phyloP scores from a whole-genome alignment of 2,113 vertebrate species.

The Lamprotornis superbus region DNA sequence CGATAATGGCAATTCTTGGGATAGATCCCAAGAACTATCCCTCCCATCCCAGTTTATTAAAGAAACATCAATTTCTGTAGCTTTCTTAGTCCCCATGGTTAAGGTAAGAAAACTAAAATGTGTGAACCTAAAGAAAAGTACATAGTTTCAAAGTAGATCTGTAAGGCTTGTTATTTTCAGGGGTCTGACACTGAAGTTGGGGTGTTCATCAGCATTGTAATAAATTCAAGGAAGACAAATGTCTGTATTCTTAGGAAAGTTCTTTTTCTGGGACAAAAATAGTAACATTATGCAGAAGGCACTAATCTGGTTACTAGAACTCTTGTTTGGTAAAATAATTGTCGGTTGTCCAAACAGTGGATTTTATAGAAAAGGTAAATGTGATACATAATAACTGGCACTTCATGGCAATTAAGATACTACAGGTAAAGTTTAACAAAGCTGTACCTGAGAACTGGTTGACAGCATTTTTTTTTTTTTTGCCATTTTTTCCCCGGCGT shows the following conservation, averaged over 20 bases:
- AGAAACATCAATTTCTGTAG: neutral
- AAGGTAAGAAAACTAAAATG: neutral
- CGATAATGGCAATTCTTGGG: neutral
- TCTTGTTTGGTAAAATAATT: neutral
- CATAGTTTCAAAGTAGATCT: neutral
- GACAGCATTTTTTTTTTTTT: neutral
- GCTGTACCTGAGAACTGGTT: neutral
- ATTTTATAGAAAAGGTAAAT: neutral
- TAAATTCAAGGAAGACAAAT: neutral
- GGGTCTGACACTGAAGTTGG: neutral
- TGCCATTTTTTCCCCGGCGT: rapidly evolving
- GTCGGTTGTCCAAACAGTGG: neutral
- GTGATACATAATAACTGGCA: neutral
- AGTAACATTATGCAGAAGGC: neutral
- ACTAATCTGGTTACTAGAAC: neutral
- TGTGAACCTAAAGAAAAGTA: neutral
- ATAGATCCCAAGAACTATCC: neutral
- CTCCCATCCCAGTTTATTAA: neutral
- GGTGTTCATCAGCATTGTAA: neutral
- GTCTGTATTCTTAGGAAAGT: neutral
- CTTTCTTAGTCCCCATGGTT: neutral
- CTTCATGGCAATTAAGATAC: neutral
- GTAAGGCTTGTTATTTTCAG: neutral
- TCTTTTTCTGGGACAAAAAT: neutral
- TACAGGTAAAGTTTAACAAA: neutral